Conservation (phyloP, 1,140 invertebrate species). For the Acromyrmex heyeri region DNA sequence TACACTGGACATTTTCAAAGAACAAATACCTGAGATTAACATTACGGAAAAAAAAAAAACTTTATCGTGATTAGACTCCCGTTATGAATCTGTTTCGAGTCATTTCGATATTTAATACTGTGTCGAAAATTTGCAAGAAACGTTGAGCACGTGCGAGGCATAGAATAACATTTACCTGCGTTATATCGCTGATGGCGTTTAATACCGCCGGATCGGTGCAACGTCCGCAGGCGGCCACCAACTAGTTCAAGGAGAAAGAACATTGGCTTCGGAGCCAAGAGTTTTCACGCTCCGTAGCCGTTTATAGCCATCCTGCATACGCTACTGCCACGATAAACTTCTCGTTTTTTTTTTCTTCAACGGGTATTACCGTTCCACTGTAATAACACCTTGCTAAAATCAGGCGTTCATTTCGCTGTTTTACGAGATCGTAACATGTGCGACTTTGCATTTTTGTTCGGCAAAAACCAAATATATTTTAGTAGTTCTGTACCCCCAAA, state of each 20-base stretch:
- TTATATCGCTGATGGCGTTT: slow-evolving; percentile 69
- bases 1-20: neutral
- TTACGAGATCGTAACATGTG: neutral
- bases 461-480: neutral
- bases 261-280: slow-evolving; percentile 78
- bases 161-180: slow-evolving; percentile 48
- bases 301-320: slow-evolving; percentile 40
- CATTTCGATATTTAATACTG: neutral
- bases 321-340: slow-evolving; percentile 47
- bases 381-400: slow-evolving; percentile 23
- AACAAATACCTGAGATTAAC: neutral
- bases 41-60: too few species aligned
- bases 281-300: slow-evolving; percentile 72
- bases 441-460: neutral
- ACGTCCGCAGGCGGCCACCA: slow-evolving; percentile 77
- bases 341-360: neutral
- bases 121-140: slow-evolving; percentile 37
- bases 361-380: neutral
- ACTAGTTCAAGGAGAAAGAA: slow-evolving; percentile 80
- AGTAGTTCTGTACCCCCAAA: too few species aligned
- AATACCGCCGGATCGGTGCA: slow-evolving; percentile 71
- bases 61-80: neutral
- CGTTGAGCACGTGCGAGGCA: slow-evolving; percentile 45
- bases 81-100: neutral
- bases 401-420: slow-evolving; percentile 20